Evolutionary conservation across 2,113 vertebrate genomes (phyloP).

Genomic region (Micronycteris hirsuta): DNA sequence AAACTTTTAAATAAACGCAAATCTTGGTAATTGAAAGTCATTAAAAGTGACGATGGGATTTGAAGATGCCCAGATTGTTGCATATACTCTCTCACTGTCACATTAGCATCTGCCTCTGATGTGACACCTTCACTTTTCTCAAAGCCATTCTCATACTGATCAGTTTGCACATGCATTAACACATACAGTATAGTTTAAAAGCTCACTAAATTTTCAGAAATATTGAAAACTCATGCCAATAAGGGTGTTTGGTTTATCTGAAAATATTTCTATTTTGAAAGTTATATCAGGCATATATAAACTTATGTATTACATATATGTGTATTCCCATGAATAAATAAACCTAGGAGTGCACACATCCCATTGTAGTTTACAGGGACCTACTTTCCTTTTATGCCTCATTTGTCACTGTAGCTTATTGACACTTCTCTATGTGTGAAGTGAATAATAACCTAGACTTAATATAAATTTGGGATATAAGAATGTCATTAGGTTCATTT

Average conservation of each 20-base stretch:
- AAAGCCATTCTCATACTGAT: neutral
- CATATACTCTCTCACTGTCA: neutral
- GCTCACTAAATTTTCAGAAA: neutral
- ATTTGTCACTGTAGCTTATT: neutral
- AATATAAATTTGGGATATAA: neutral
- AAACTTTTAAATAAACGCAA: neutral
- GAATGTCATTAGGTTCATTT: neutral
- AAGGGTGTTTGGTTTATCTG: neutral
- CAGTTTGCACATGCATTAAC: neutral
- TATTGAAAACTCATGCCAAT: neutral
- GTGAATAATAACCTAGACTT: neutral
- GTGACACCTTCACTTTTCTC: neutral
- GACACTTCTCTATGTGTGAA: neutral
- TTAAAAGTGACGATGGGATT: neutral
- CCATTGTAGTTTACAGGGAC: neutral
- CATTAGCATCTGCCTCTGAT: neutral
- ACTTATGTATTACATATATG: neutral
- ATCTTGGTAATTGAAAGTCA: neutral
- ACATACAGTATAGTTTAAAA: neutral
- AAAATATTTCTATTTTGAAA: neutral
- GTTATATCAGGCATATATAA: neutral
- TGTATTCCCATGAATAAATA: neutral
- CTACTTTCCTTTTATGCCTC: neutral
- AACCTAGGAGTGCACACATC: neutral
- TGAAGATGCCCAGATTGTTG: neutral